Conservation (phyloP, 2,113 vertebrate genomes). For the Dromiciops gliroides region DNA sequence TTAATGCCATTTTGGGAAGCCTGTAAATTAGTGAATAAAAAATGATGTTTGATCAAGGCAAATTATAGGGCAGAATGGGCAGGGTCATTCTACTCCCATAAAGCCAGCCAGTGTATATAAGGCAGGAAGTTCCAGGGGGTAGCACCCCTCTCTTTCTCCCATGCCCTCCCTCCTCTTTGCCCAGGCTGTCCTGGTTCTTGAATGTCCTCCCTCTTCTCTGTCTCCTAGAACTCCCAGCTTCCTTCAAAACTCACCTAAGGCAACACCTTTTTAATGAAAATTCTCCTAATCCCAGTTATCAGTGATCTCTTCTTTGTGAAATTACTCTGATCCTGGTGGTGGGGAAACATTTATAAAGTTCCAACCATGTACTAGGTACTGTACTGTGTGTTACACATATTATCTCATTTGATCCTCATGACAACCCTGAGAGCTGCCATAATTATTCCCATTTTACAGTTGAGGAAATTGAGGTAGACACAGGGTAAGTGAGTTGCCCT, state of each 20-base stretch:
- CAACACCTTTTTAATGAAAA: background rate
- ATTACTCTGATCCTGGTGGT: background rate
- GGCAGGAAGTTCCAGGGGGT: background rate
- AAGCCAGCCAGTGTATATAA: background rate
- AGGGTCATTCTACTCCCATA: too few relatives aligned
- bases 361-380: background rate
- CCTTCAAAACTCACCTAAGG: background rate
- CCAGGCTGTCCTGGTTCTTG: background rate
- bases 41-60: too few relatives aligned
- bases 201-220: background rate
- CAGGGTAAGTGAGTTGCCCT: background rate
- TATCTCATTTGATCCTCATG: background rate
- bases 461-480: background rate
- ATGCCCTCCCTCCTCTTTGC: background rate
- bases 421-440: background rate
- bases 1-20: too few relatives aligned
- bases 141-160: background rate
- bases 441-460: background rate
- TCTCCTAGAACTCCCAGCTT: background rate
- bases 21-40: too few relatives aligned
- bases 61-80: too few relatives aligned
- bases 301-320: background rate
- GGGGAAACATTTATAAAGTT: too few relatives aligned
- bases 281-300: background rate
- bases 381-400: background rate